Percentiles rank a stretch among this genome's conserved stretches.
phyloP scores from a whole-genome alignment of 2,113 vertebrate species.

The Thamnaconus septentrionalis region DNA sequence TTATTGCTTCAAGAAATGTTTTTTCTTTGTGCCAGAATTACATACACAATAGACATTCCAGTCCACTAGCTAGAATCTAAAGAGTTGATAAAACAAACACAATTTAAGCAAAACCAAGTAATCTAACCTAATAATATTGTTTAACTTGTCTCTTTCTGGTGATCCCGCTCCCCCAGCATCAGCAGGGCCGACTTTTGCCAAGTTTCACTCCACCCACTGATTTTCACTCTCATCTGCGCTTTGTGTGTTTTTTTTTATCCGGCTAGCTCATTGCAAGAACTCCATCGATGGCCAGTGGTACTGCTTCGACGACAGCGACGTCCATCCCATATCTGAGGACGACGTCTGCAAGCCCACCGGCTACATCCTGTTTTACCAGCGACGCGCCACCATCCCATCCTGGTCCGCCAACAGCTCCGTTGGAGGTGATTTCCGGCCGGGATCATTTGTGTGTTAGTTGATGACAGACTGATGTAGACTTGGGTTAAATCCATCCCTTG shows the following conservation, averaged over 20 bases:
- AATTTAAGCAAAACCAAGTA: too few species aligned
- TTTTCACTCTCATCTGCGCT: too few species aligned
- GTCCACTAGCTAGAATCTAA: too few species aligned
- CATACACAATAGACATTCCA: too few species aligned
- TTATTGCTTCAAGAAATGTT: too few species aligned
- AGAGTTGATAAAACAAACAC: too few species aligned
- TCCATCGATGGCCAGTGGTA: conserved; percentile 98
- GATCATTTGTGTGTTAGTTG: neutral
- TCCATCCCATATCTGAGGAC: conserved; percentile 88
- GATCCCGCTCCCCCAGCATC: too few species aligned
- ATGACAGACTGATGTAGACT: neutral
- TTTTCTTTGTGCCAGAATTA: too few species aligned
- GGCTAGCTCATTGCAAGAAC: conserved; percentile 93
- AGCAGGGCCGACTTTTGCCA: too few species aligned
- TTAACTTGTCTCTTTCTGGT: too few species aligned
- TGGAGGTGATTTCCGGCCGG: conserved; percentile 79
- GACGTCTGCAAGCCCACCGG: conserved; percentile 93
- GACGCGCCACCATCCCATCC: conserved; percentile 89
- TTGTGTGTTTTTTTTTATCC: neutral
- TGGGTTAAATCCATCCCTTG: neutral
- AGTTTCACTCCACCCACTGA: too few species aligned
- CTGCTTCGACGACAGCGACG: conserved; percentile 96
- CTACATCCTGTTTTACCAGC: conserved; percentile 97
- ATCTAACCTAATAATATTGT: too few species aligned
- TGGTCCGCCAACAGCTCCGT: conserved; percentile 99